These are phyloP conservation scores for Lasiurus cinereus DNA, from an alignment of 2,113 vertebrate species.

Conservation along the genomic window DNA sequence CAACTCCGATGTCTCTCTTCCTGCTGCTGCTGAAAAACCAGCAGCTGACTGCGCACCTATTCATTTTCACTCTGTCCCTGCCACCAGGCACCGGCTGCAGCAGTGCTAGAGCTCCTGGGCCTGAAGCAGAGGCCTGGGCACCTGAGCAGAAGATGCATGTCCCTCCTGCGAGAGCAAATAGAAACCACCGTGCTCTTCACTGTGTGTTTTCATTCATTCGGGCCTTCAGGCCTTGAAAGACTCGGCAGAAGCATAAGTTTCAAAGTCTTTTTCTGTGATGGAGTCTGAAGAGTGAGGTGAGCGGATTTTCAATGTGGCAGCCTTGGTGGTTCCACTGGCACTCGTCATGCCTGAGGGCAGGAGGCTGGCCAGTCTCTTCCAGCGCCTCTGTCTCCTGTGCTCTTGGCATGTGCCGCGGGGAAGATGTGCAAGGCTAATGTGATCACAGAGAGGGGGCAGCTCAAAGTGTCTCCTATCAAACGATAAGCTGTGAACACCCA, in stretches of 20 bases:
- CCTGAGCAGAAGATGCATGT: fast-evolving
- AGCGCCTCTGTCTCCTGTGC: not conserved
- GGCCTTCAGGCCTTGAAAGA: not conserved
- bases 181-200: not conserved
- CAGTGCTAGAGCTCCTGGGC: fast-evolving
- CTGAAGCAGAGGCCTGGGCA: not conserved
- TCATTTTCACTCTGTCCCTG: no score
- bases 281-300: not conserved
- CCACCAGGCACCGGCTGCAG: not conserved
- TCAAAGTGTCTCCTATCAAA: not conserved
- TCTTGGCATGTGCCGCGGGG: fast-evolving
- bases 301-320: not conserved
- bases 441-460: fast-evolving
- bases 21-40: not conserved
- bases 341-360: no score
- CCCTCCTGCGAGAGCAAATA: not conserved
- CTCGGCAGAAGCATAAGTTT: not conserved
- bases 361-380: not conserved
- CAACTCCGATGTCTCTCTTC: not conserved
- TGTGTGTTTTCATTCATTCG: not conserved
- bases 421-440: no score
- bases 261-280: not conserved
- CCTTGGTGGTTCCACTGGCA: not conserved
- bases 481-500: fast-evolving
- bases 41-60: not conserved